Conservation (phyloP, 92 coral and sea anemone genomes). For the Chrysogorgia sp. region DNA sequence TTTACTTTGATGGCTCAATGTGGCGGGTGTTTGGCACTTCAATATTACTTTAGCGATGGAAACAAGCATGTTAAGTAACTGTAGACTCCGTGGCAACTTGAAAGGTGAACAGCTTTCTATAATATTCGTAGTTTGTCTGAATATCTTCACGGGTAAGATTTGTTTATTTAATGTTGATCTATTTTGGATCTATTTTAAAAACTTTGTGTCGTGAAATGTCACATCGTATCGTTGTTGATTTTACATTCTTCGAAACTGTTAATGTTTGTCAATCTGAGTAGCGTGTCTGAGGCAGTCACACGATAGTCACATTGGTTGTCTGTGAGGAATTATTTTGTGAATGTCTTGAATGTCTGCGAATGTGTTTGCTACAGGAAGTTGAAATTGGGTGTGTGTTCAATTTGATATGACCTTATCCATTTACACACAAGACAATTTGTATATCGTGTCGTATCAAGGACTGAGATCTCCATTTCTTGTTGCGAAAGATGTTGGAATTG, state of each 20-base stretch:
- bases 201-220: not conserved
- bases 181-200: not conserved
- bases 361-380: too few species aligned
- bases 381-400: too few species aligned
- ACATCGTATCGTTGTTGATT: not conserved
- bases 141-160: not conserved
- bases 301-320: not conserved
- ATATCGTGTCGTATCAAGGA: not conserved
- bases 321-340: not conserved
- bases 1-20: too few species aligned
- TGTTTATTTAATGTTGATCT: not conserved
- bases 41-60: constrained; percentile 4
- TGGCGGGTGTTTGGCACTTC: too few species aligned
- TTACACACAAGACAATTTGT: too few species aligned
- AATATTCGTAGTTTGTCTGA: not conserved
- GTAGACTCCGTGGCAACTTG: not conserved
- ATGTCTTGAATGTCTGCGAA: too few species aligned
- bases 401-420: too few species aligned
- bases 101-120: constrained; percentile 10
- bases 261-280: not conserved
- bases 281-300: not conserved
- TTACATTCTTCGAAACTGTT: too few species aligned
- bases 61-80: not conserved
- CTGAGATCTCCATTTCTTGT: too few species aligned
- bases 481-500: too few species aligned